phyloP scores from a whole-genome alignment of 2,888 invertebrate species.

The Lasioglossum calceatum region DNA sequence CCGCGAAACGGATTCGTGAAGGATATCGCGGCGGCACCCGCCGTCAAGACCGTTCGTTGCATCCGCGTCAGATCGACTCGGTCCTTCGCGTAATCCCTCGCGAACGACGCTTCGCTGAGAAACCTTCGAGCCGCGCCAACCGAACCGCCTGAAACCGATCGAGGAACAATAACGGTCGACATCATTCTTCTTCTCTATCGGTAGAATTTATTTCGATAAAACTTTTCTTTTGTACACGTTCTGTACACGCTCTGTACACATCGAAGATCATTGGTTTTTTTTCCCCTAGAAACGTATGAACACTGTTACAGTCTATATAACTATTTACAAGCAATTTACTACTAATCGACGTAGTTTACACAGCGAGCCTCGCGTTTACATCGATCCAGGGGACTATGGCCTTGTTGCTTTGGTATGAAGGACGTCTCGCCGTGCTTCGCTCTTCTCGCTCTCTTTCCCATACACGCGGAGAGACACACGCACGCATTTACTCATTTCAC shows the following conservation, averaged over 20 bases:
- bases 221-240: constrained; percentile 10
- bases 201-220: constrained; percentile 67
- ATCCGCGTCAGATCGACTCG: constrained; percentile 83
- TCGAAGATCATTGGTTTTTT: constrained; percentile 6
- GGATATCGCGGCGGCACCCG: constrained; percentile 95
- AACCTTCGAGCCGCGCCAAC: constrained; percentile 60
- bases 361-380: background rate
- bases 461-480: background rate
- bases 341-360: background rate
- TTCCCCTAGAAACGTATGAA: constrained; percentile 3
- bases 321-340: background rate
- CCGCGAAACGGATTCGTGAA: constrained; percentile 92
- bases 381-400: constrained; percentile 15
- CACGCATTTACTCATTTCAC: background rate
- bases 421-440: background rate
- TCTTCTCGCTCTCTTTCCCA: background rate
- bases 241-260: constrained; percentile 1
- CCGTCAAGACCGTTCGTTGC: constrained; percentile 91
- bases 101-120: constrained; percentile 84
- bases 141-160: constrained; percentile 71
- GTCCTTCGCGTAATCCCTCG: constrained; percentile 79
- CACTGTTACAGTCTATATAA: background rate
- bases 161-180: constrained; percentile 68
- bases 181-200: constrained; percentile 49
- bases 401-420: constrained; percentile 73